phyloP scores from a whole-genome alignment of 2,888 invertebrate genomes.

The Perizoma flavofasciatum region DNA sequence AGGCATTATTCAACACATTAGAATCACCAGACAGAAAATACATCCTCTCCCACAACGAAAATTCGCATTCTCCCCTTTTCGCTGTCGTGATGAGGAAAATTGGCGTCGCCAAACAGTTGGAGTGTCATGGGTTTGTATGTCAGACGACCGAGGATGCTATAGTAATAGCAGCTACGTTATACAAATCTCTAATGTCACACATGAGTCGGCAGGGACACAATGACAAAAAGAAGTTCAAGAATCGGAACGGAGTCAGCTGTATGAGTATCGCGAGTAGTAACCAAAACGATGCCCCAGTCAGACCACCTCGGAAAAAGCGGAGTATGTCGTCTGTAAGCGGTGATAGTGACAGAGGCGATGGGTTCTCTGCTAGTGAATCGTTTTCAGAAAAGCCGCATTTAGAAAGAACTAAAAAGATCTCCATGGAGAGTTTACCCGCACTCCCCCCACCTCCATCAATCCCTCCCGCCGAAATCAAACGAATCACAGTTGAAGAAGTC shows the following conservation, averaged over 20 bases:
- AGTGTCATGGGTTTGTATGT: conserved; percentile 96
- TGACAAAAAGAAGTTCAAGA: conserved; percentile 85
- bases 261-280: conserved; percentile 89
- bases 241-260: conserved; percentile 90
- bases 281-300: conserved; percentile 79
- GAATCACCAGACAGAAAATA: conserved; percentile 82
- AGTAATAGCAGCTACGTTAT: conserved; percentile 95
- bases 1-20: conserved; percentile 85
- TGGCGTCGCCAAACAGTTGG: conserved; percentile 90
- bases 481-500: conserved; percentile 81
- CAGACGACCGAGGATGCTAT: conserved; percentile 95
- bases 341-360: conserved; percentile 84
- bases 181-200: conserved; percentile 93
- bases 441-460: conserved; percentile 67
- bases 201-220: conserved; percentile 85
- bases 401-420: conserved; percentile 82
- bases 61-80: conserved; percentile 92
- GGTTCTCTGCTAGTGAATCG: conserved; percentile 73
- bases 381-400: conserved; percentile 77
- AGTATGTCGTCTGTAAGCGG: conserved; percentile 86
- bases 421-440: conserved; percentile 82
- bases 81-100: conserved; percentile 95
- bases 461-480: conserved; percentile 66
- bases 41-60: conserved; percentile 83
- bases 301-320: conserved; percentile 91